Base-by-base conservation (phyloP, 1,140 invertebrate species). In the Oedothorax gibbosus region DNA sequence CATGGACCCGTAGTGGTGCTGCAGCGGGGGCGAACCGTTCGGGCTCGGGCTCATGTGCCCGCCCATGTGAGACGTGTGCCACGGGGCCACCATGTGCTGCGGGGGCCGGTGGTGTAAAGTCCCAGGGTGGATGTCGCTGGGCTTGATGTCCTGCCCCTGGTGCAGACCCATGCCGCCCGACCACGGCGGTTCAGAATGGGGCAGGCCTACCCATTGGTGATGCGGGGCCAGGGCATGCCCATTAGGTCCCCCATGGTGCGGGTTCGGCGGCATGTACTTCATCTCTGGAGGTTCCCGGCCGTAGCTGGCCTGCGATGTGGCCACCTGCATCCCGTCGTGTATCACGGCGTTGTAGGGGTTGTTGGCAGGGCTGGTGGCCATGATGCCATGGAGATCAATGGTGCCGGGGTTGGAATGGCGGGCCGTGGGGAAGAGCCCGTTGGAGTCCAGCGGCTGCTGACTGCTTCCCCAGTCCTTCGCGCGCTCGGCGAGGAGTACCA, bases 181-280 rank as follows among this genome's bases (percentile, higher is more conserved):
- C 95, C 96, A 97, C 69, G 90, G 90, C 5, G 94, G 94, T 90
- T 96, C 96, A 77, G 88, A 91, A 7, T 94, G 94, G 87, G 53
- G 88, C 86, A 84, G 88, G 94, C 87, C 96, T 89, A 88, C 94
- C 93, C 69, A 95, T 64, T 82, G 87, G 95, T 92, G 91, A 69
- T 88, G 89, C 76, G 88, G 88, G 54, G 92, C 92, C 90, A 93
- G 90, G 89, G 94, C 92, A 89, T 95, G 89, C 87, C 94, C 90
- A 91, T 95, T 93, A 78, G 94, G 91, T 88, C 94, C 93, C 35
- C 35, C 35, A 88, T 95, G 94, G 90, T 95, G 95, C 89, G 95
- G 87, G 69, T 93, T 92, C 85, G 93, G 93, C 80, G 95, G 94
- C 92, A 96, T 94, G 91, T 98, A 98, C 91, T 98, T 98, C 95